Evolutionary conservation across 2,888 invertebrate genomes (phyloP).

Genomic region (Zygothrica quintamaculata): DNA sequence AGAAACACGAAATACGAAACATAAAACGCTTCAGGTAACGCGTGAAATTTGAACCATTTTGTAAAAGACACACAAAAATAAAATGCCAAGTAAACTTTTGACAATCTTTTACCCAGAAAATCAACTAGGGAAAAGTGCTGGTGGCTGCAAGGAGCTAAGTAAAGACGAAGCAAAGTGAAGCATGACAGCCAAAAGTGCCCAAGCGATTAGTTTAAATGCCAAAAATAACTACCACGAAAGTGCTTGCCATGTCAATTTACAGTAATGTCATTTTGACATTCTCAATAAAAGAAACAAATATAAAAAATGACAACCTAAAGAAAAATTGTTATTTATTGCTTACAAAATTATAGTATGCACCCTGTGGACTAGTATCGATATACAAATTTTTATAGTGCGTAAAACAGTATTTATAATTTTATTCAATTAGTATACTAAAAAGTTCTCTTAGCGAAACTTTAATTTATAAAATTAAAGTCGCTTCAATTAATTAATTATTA

Average conservation of each 20-base stretch:
- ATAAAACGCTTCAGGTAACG: slow-evolving; percentile 26
- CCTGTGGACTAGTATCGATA: too few species aligned
- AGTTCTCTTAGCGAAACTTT: too few species aligned
- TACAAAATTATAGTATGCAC: too few species aligned
- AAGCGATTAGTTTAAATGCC: slow-evolving; percentile 65
- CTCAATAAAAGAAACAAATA: neutral
- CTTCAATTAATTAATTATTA: too few species aligned
- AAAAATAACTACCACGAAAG: slow-evolving; percentile 36
- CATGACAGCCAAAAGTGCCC: slow-evolving; percentile 57
- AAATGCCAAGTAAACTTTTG: slow-evolving; percentile 46
- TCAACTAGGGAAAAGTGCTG: neutral
- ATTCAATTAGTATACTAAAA: too few species aligned
- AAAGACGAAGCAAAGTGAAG: slow-evolving; percentile 49
- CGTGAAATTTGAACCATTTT: slow-evolving; percentile 37
- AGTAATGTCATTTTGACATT: slow-evolving; percentile 46
- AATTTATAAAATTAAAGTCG: too few species aligned
- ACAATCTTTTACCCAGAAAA: slow-evolving; percentile 21
- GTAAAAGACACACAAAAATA: slow-evolving; percentile 13
- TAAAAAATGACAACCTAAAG: neutral
- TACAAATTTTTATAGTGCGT: too few species aligned
- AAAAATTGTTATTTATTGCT: too few species aligned
- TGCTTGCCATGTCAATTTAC: slow-evolving; percentile 44
- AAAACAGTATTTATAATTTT: too few species aligned
- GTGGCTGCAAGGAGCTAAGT: slow-evolving; percentile 17
- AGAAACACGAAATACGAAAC: slow-evolving; percentile 4